phyloP scores from a whole-genome alignment of 2,113 vertebrate species.

The Chauna torquata region DNA sequence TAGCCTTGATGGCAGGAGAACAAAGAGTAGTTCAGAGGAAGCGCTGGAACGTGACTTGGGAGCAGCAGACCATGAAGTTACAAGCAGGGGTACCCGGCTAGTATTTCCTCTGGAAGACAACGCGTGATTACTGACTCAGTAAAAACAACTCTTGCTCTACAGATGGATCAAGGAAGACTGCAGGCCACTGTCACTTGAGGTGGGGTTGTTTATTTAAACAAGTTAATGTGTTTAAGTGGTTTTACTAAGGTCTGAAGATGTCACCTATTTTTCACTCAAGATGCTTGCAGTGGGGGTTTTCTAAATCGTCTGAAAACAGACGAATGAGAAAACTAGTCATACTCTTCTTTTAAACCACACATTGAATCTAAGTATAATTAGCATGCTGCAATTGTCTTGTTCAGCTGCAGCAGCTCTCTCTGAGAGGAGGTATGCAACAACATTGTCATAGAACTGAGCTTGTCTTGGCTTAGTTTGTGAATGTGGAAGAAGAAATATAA shows the following conservation, averaged over 20 bases:
- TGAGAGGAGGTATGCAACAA: neutral
- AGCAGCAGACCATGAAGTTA: conserved; percentile 87
- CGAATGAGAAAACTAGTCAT: neutral
- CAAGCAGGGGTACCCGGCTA: conserved; percentile 90
- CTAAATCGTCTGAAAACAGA: conserved; percentile 27
- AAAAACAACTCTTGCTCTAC: conserved; percentile 26
- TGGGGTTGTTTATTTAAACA: conserved; percentile 54
- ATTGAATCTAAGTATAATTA: conserved; percentile 25
- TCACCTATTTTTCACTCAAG: conserved; percentile 39
- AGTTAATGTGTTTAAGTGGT: conserved; percentile 45
- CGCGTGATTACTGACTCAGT: conserved; percentile 75
- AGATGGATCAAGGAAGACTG: conserved; percentile 53
- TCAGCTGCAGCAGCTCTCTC: conserved; percentile 56
- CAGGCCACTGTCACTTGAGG: conserved; percentile 61
- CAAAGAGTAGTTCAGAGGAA: conserved; percentile 88
- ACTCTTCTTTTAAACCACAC: neutral
- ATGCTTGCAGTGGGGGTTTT: conserved; percentile 49
- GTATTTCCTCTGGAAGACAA: conserved; percentile 95
- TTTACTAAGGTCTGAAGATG: conserved; percentile 62
- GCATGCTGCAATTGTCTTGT: conserved; percentile 46
- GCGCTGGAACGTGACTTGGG: conserved; percentile 90
- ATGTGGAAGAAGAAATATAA: neutral
- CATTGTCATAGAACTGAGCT: neutral
- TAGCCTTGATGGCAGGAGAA: conserved; percentile 78
- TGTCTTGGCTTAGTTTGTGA: conserved; percentile 36